These are phyloP conservation scores for Holcopasites calliopsidis DNA, from an alignment of 1,140 invertebrate species.

Conservation along the genomic window DNA sequence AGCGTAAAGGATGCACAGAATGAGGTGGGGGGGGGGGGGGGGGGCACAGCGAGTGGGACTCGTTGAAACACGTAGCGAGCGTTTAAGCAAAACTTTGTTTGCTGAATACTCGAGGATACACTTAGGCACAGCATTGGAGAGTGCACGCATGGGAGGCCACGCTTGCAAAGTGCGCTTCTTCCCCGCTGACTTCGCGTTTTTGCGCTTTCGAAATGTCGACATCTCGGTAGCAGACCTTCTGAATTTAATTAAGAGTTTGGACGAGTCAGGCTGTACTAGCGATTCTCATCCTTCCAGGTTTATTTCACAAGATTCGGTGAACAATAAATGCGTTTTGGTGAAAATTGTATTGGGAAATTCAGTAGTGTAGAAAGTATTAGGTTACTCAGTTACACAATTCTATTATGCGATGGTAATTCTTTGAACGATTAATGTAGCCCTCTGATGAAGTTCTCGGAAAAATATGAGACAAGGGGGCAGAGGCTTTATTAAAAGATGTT, in stretches of 20 bases:
- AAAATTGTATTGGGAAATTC: neutral
- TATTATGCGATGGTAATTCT: too few species aligned
- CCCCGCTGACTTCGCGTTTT: constrained; percentile 27
- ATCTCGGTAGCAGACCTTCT: constrained; percentile 1
- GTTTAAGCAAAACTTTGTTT: constrained; percentile 40
- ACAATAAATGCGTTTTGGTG: neutral
- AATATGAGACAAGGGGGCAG: neutral
- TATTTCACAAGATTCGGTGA: neutral
- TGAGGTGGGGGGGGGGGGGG: too few species aligned
- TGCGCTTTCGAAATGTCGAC: constrained; percentile 22
- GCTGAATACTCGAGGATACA: constrained; percentile 1
- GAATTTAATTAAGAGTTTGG: constrained; percentile 36
- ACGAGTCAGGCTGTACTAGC: neutral
- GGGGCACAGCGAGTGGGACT: constrained; percentile 14
- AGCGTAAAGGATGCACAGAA: neutral
- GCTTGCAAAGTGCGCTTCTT: neutral
- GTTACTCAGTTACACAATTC: too few species aligned
- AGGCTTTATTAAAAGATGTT: constrained; percentile 8
- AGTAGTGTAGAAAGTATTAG: neutral
- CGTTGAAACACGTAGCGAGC: constrained; percentile 34
- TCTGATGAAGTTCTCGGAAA: neutral
- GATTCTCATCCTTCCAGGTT: neutral
- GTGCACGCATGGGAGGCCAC: neutral
- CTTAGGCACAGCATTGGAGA: neutral
- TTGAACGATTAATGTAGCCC: too few species aligned